Conservation (phyloP, 2,888 invertebrate species). For the Sesia apiformis region DNA sequence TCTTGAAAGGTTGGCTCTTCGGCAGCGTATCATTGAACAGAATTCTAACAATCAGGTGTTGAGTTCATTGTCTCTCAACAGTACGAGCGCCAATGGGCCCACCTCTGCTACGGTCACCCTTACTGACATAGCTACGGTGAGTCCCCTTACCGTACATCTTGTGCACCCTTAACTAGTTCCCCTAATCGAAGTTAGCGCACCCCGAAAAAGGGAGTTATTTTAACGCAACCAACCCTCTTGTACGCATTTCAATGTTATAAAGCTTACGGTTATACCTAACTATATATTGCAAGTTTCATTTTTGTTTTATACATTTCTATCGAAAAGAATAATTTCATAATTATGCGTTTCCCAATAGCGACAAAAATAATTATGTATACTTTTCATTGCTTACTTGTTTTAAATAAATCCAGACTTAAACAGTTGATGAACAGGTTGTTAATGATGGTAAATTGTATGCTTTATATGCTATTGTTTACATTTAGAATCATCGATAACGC, state of each 20-base stretch:
- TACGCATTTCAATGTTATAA: slow-evolving; percentile 1
- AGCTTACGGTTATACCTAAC: background rate
- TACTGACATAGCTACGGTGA: slow-evolving; percentile 72
- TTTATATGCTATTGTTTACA: too few species aligned
- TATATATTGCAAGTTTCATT: background rate
- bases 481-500: too few species aligned
- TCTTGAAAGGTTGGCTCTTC: slow-evolving; percentile 85
- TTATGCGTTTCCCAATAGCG: too few species aligned
- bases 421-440: too few species aligned
- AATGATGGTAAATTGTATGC: too few species aligned
- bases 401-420: too few species aligned
- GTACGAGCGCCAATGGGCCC: slow-evolving; percentile 46
- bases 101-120: slow-evolving; percentile 69
- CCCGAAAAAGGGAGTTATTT: slow-evolving; percentile 61
- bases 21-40: slow-evolving; percentile 87
- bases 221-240: slow-evolving; percentile 28
- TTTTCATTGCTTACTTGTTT: too few species aligned
- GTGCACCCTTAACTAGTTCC: slow-evolving; percentile 60
- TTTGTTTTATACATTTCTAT: too few species aligned
- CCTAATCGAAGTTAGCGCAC: slow-evolving; percentile 55
- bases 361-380: too few species aligned
- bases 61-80: slow-evolving; percentile 26
- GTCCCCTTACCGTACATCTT: slow-evolving; percentile 60
- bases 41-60: slow-evolving; percentile 68
- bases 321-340: too few species aligned